Base-by-base conservation (phyloP, 1,140 invertebrate genomes). In the Temnothorax curvispinosus region DNA sequence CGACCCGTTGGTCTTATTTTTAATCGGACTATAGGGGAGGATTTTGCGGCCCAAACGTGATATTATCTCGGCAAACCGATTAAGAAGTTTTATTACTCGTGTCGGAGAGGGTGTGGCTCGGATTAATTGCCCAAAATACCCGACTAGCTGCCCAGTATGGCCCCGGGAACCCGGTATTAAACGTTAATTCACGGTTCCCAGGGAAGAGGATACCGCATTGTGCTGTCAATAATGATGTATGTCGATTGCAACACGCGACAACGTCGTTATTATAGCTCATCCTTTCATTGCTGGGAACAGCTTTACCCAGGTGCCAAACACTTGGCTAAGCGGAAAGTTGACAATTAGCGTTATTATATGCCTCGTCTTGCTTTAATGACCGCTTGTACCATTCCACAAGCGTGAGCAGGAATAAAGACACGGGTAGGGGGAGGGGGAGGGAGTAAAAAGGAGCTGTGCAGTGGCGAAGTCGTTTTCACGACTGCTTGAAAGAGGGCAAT, bases 91-190 rank as follows among this genome's bases (percentile, higher is more conserved):
- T 82, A 67, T 82, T 82, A 38, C 67, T 85, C 62, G 2, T 32
- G 13, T 18, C 21, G 67, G 52, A 21, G 52, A 21, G 21, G 81
- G 84, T 71, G 84, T 56, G 72, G 74, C 27, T 44, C 32, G 41
- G 21, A 47, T 74, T 88, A 92, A 91, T 90, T 90, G 86, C 74
- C 85, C 32, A 84, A 91, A 88, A 91, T 88, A 74, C 67, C 65
- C 67, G 75, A 86, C 86, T 54, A 60, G 54, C 44, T 54, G 81
- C 47, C 44, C 65, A 65, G 62, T 35, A 58, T 44, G 74, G 47
- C 44, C 11, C 4, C 27, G 60, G 18, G 18, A 91, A 88, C 90
- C 90, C 47, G 69, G 54, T 75, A 92, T 92, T 89, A 90, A 27
- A 86, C 85, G 50, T 87, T 92, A 90, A 92, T 92, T 71, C 84